Base-by-base conservation (phyloP, 2,797 vertebrate genomes). In the Adelosebastes latens region DNA sequence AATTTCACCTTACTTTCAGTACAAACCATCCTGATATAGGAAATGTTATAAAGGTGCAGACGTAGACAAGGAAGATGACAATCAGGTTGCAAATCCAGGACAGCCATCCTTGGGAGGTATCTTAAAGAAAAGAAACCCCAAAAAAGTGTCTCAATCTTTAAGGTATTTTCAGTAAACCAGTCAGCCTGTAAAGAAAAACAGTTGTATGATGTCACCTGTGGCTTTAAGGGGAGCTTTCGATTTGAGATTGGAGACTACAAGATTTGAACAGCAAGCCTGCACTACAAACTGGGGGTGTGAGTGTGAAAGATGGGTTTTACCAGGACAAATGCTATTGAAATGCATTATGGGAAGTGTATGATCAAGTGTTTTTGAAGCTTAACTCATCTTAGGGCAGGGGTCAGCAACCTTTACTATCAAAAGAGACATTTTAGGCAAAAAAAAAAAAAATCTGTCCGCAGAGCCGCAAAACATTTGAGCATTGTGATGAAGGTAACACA, bases 11-110 rank as follows among this genome's bases (percentile, higher is more conserved):
- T 94, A 98, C 97, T 94, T 98, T 98, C 64, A 98, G 85, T 36
- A 97, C 95, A 91, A 98, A 98, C 97, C 98, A 99, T 68, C 95
- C 97, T 1, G 97, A 95, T 85, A 98, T 68, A 9, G 98, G 98
- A 87, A 99, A 98, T 42, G 96, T 96, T 66, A 98, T 18, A 24
- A 97, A 25, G 27, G 96, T 95, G 84, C 95, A 84, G 72, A 97
- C 72, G 84, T 96, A 96, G 20, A 96, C 94, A 39, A 98, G 87
- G 49, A 90, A 94, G 31, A 94, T 97, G 87, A 98, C 96, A 56
- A 96, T 74, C 59, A 96, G 77, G 52, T 97, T 96, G 91, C 97
- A 98, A 62, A 97, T 89, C 94, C 95, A 97, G 31, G 97, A 97
- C 20, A 96, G 34, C 90, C 96, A 97, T 61, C 96, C 95, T 81